phyloP scores from a whole-genome alignment of 2,797 vertebrate genomes.

The Trachurus trachurus region DNA sequence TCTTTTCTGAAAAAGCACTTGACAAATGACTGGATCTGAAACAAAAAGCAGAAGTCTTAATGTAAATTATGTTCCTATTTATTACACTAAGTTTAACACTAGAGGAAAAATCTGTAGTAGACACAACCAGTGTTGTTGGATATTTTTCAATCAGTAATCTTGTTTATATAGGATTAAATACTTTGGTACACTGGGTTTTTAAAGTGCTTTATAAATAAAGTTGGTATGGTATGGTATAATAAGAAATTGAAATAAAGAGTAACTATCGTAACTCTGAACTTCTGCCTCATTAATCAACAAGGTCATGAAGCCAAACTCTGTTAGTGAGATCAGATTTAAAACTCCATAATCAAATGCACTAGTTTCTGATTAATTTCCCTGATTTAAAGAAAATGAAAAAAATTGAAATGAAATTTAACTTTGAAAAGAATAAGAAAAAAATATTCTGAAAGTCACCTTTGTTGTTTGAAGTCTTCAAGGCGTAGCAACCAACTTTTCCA shows the following conservation, averaged over 20 bases:
- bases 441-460: constrained; percentile 58
- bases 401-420: background rate
- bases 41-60: constrained; percentile 8
- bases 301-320: background rate
- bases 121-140: background rate
- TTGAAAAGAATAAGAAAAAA: background rate
- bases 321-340: background rate
- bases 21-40: constrained; percentile 49
- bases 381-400: background rate
- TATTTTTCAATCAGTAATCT: background rate
- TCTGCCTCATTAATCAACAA: background rate
- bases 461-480: constrained; percentile 89
- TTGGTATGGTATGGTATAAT: no score
- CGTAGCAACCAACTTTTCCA: constrained; percentile 94
- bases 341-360: background rate
- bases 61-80: background rate
- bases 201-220: no score
- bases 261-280: background rate
- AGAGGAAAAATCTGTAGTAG: background rate
- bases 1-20: constrained; percentile 21
- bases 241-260: background rate
- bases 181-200: no score
- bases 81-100: background rate
- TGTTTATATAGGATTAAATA: background rate
- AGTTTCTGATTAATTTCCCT: background rate